phyloP scores from a whole-genome alignment of 2,797 vertebrate species.

The Cossypha caffra region DNA sequence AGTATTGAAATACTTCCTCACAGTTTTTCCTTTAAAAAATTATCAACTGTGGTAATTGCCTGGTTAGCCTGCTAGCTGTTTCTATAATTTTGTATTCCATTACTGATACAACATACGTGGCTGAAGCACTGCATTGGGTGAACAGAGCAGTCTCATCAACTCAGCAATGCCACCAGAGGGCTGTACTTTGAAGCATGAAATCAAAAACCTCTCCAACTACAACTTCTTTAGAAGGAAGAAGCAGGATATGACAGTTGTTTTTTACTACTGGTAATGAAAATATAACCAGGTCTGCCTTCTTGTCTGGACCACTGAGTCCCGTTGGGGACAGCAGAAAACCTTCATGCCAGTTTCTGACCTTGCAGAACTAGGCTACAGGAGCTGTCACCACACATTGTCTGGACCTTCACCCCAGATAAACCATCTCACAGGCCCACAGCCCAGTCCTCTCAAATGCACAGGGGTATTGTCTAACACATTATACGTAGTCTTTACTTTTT shows the following conservation, averaged over 20 bases:
- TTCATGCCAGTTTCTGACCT: background rate
- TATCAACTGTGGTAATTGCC: background rate
- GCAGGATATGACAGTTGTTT: accelerated
- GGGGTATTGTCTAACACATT: accelerated
- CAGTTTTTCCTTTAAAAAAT: background rate
- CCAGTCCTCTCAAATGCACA: background rate
- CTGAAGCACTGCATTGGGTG: background rate
- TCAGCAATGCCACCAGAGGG: background rate
- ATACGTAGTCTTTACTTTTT: background rate
- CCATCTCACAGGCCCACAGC: background rate
- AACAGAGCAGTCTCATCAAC: background rate
- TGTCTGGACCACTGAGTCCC: background rate
- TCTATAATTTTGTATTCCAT: background rate
- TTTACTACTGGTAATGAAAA: background rate
- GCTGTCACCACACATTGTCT: accelerated
- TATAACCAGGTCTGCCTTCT: background rate
- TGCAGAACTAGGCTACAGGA: background rate
- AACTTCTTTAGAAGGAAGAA: background rate
- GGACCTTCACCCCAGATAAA: accelerated
- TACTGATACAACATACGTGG: accelerated
- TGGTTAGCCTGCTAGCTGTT: background rate
- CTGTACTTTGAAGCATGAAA: background rate
- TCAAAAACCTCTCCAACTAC: background rate
- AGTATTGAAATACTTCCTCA: background rate
- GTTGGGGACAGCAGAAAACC: background rate